A percentile compares a stretch with the other conserved stretches of the same genome.
Conservation (phyloP, 2,797 vertebrate genomes). For the Liparis tanakae region DNA sequence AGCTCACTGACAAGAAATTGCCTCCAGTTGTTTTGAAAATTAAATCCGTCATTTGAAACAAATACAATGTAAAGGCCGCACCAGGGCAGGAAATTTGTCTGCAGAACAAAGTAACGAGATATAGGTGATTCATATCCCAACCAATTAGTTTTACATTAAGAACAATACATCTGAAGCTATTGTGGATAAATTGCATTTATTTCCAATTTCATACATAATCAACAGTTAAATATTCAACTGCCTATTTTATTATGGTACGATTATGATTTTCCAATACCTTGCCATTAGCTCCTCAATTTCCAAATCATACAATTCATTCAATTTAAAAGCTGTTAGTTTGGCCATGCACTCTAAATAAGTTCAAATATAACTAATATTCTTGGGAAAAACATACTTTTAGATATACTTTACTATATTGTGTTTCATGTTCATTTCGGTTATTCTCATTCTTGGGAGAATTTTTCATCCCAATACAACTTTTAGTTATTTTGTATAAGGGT, state of each 20-base stretch:
- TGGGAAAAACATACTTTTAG: too few relatives aligned
- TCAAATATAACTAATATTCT: neutral
- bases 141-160: conserved; percentile 4
- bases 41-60: conserved; percentile 52
- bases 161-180: conserved; percentile 9
- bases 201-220: conserved; percentile 23
- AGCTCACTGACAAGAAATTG: conserved; percentile 43
- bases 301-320: neutral
- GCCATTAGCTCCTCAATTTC: neutral
- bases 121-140: neutral
- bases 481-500: conserved; percentile 26
- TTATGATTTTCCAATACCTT: neutral
- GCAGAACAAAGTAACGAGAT: neutral
- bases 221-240: conserved; percentile 2
- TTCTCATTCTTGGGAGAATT: neutral
- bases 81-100: conserved; percentile 48
- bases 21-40: conserved; percentile 49
- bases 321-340: neutral
- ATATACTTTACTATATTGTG: neutral
- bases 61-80: conserved; percentile 20
- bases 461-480: neutral
- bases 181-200: neutral
- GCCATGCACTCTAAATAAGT: neutral
- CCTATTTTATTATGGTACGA: neutral
- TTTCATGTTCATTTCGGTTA: neutral